Evolutionary conservation across 2,888 invertebrate genomes (phyloP), one percentile per base, ranked within the genome.

Genomic region (Agrotis exclamationis): DNA sequence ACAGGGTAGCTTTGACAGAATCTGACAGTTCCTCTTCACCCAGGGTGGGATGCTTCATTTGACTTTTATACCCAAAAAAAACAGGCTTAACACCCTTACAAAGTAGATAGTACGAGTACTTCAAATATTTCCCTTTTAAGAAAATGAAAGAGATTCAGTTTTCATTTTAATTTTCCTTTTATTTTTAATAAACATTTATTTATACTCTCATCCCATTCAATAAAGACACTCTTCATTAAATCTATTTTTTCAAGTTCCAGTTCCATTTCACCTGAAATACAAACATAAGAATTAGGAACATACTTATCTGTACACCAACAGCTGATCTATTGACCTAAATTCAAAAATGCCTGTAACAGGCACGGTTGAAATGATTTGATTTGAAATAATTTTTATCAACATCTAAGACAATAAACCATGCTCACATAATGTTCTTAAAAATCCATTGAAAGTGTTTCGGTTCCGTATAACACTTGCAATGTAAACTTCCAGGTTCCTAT

Each of bases 401-500:
- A 47, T 53, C 0, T 9, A 39, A 11, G 11, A 39, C 39, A 9
- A 11, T n/a, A 39, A 11, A 28, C 22, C 50, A 70, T 39, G 76
- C 91, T 90, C 88, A 97, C 97, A 96, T 83, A 97, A 90, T 78
- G 91, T 86, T 20, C 92, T 80, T 56, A 97, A 88, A 92, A 98
- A 98, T 33, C 89, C 85, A 5, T 93, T 84, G 77, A 97, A 93
- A 1, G 98, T 98, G 1, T 96, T 93, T 85, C 96, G 92, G 93
- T 98, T 98, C 81, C 98, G 94, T 78, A 98, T 90, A 58, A 94
- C 88, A 85, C 93, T 93, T 48, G 93, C 92, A 80, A 96, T 93
- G 74, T 89, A 95, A 39, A 94, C 88, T 78, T 90, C 87, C 51
- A 95, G 72, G 53, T 88, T 11, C 22, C 82, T 86, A 86, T 95